Evolutionary conservation across 2,888 invertebrate genomes (phyloP).

Genomic region (Gortyna flavago): DNA sequence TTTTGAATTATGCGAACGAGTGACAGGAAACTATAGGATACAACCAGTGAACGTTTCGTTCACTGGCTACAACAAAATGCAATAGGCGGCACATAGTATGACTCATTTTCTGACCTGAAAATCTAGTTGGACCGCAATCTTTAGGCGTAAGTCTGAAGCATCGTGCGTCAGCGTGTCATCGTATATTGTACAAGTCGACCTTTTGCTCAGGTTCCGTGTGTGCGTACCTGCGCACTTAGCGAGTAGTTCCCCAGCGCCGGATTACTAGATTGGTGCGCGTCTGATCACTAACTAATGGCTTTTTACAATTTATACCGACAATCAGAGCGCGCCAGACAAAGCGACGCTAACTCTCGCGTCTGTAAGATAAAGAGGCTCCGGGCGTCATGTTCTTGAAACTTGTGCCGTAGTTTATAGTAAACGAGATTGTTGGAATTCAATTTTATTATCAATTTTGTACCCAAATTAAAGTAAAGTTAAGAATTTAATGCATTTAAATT

Average conservation of each 20-base stretch:
- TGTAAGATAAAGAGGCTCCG: slow-evolving; percentile 10
- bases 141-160: neutral
- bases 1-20: neutral
- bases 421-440: slow-evolving; percentile 6
- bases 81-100: no score
- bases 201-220: slow-evolving; percentile 13
- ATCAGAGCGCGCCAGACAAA: slow-evolving; percentile 16
- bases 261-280: slow-evolving; percentile 47
- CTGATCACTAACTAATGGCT: slow-evolving; percentile 56
- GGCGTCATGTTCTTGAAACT: neutral
- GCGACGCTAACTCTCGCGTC: slow-evolving; percentile 11
- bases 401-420: neutral
- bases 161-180: neutral
- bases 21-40: neutral
- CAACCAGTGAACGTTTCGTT: no score
- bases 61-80: neutral
- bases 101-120: neutral
- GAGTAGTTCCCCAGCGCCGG: slow-evolving; percentile 42
- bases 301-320: slow-evolving; percentile 47
- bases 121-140: neutral
- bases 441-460: neutral
- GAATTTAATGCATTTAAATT: slow-evolving; percentile 7
- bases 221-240: slow-evolving; percentile 30
- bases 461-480: neutral
- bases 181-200: neutral